Conservation (phyloP, 2,888 invertebrate species). For the Watsonalla cultraria region DNA sequence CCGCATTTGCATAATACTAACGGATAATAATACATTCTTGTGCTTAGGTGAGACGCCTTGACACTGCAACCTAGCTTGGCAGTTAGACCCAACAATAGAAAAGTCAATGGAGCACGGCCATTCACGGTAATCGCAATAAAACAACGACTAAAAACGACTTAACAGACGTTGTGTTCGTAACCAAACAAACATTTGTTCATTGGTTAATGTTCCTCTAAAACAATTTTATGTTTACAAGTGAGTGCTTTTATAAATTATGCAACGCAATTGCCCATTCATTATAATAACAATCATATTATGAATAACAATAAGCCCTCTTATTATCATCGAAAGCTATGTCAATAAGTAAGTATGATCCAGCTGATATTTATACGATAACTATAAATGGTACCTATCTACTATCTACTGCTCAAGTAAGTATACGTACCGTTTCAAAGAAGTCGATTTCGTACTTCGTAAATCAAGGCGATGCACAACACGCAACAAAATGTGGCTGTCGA, state of each 20-base stretch:
- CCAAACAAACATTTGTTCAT: conserved; percentile 34
- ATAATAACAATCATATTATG: conserved; percentile 21
- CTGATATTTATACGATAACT: conserved; percentile 30
- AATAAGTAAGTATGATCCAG: conserved; percentile 17
- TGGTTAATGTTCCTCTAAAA: background rate
- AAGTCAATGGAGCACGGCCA: conserved; percentile 59
- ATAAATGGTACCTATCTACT: background rate
- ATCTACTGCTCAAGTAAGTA: conserved; percentile 6
- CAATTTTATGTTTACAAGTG: background rate
- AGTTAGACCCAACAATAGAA: conserved; percentile 47
- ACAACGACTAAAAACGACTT: conserved; percentile 42
- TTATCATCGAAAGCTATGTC: conserved; percentile 23
- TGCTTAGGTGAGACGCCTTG: conserved; percentile 49
- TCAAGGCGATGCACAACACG: conserved; percentile 42
- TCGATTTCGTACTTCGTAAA: conserved; percentile 47
- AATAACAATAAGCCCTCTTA: conserved; percentile 22
- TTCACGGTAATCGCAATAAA: conserved; percentile 51
- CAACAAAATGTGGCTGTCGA: conserved; percentile 42
- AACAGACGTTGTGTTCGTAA: conserved; percentile 16
- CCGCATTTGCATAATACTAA: conserved; percentile 21
- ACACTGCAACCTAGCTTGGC: conserved; percentile 60
- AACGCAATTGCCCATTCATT: conserved; percentile 22
- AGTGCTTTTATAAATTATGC: conserved; percentile 15
- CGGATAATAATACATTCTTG: conserved; percentile 27
- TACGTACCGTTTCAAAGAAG: conserved; percentile 64